Conservation (phyloP, 1,140 invertebrate species). For the Diorhabda carinulata region DNA sequence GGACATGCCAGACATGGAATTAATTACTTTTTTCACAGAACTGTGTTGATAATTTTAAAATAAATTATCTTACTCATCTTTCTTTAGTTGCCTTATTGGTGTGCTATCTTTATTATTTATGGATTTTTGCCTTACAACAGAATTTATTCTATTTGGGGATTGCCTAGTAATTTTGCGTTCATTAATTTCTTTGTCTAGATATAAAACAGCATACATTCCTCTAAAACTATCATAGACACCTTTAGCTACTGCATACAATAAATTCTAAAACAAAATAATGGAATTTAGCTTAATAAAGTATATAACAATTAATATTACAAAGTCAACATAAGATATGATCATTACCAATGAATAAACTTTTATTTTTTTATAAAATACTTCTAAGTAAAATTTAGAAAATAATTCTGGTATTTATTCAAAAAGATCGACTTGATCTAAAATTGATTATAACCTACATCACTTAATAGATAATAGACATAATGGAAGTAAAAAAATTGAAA, state of each 20-base stretch:
- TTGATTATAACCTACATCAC: too few species aligned
- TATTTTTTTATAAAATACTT: too few species aligned
- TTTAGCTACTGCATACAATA: conserved; percentile 58
- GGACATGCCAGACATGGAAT: not conserved
- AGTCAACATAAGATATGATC: too few species aligned
- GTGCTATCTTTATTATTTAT: conserved; percentile 28
- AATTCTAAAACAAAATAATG: conserved; percentile 29
- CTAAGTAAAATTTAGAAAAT: too few species aligned
- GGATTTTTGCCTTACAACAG: conserved; percentile 43
- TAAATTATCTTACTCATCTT: conserved; percentile 31
- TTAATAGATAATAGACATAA: too few species aligned
- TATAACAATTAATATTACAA: too few species aligned
- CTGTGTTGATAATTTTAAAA: not conserved
- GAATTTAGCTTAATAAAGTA: not conserved
- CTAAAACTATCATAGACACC: conserved; percentile 67
- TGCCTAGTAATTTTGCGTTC: conserved; percentile 54
- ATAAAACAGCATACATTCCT: conserved; percentile 64
- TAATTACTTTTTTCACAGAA: not conserved
- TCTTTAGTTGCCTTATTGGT: conserved; percentile 23
- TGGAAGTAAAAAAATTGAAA: too few species aligned
- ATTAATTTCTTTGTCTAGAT: conserved; percentile 68
- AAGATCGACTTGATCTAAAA: too few species aligned
- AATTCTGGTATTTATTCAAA: too few species aligned
- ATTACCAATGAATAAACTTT: too few species aligned
- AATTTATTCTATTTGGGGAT: conserved; percentile 50